Evolutionary conservation across 2,113 vertebrate species (phyloP), one percentile per base, ranked within the genome.

Genomic region (Alligator mississippiensis): DNA sequence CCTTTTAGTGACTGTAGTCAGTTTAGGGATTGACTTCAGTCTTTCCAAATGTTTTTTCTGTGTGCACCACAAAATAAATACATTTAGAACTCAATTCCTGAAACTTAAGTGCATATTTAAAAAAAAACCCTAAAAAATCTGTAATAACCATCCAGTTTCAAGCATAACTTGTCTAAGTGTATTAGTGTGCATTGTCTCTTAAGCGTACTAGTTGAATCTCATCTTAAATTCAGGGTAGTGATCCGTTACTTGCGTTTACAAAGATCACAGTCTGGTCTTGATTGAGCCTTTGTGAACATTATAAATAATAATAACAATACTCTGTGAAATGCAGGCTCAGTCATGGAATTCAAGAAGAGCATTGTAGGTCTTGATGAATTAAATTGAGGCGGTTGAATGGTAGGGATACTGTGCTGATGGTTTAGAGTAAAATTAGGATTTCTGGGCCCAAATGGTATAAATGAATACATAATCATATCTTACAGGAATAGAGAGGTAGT

Each of bases 1-100:
- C 87, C 54, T 96, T 95, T 93, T 79, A 54, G 87, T 92, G 75
- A 25, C 28, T 85, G 25, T 78, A 68, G 92, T 82, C 86, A 94
- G 79, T 70, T 93, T 84, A 90, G 60, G 64, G 74, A 66, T 3
- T 58, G 68, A 30, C 68, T 94, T 88, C 72, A 90, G 30, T 89
- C 82, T 90, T 47, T 47, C 47, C 62, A 87, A 77, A 84, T 92
- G 63, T 59, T 70, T 55, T 47, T 82, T 21, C 12, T 6, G 1
- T 57, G 27, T 80, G 38, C 28, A 7, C 80, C 93, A 63, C 72
- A 81, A 75, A 91, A 34, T 16, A 47, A 47, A 47, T 34, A 16
- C 13, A n/a, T 0, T 22, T 64, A 57, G 16, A 61, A 47, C 47
- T 47, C 7, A 47, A 47, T 47, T 88, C 77, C 25, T 89, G 25